Conservation (phyloP, 2,113 vertebrate species). For the Hyperoodon ampullatus region DNA sequence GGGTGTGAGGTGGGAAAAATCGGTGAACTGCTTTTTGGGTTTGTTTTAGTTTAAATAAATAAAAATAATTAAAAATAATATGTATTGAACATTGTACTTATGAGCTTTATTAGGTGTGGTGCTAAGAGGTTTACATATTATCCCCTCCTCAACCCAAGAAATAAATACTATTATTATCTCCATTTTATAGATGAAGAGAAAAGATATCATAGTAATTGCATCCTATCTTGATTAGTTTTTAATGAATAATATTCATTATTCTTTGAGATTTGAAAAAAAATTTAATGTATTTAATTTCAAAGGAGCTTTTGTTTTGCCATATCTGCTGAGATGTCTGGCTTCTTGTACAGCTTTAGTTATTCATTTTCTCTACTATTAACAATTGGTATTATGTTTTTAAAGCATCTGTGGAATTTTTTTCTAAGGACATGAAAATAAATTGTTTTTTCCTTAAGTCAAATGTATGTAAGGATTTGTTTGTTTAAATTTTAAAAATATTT, state of each 20-base stretch:
- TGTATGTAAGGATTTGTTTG: background rate
- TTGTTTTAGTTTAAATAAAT: background rate
- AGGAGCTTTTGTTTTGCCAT: background rate
- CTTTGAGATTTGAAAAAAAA: background rate
- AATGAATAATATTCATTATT: slow-evolving; percentile 43
- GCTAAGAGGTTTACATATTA: background rate
- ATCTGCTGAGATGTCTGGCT: background rate
- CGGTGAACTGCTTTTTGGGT: background rate
- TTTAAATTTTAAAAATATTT: slow-evolving; percentile 17
- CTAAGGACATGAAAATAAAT: slow-evolving; percentile 26
- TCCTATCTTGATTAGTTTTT: slow-evolving; percentile 10
- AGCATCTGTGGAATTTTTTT: slow-evolving; percentile 41
- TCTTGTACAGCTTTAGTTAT: background rate
- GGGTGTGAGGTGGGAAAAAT: background rate
- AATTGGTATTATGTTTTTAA: slow-evolving; percentile 27
- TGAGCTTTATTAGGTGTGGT: background rate
- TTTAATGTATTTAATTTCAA: slow-evolving; percentile 25
- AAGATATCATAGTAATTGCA: background rate
- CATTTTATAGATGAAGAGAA: background rate
- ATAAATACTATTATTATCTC: background rate
- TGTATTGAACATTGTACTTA: background rate
- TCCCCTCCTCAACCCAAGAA: background rate
- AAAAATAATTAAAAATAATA: background rate
- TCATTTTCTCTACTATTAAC: slow-evolving; percentile 17
- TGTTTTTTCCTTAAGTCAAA: background rate